A percentile compares a stretch with the other conserved stretches of the same genome.
Conservation (phyloP, 2,888 invertebrate genomes). For the Drosophila mimica region DNA sequence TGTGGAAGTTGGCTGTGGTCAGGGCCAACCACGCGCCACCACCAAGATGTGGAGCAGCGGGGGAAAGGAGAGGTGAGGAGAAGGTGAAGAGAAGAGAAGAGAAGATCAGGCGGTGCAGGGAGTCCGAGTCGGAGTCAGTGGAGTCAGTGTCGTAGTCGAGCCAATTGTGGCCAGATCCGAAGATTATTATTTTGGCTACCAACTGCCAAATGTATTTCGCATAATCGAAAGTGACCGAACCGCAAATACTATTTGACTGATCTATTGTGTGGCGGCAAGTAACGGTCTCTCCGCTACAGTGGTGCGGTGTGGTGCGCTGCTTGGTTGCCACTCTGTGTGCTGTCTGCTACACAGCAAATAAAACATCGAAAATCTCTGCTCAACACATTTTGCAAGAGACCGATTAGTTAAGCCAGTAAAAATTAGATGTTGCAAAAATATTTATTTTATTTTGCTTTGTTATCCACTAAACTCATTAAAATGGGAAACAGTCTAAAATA, state of each 20-base stretch:
- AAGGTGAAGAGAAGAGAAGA: neutral
- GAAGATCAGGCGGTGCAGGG: slow-evolving; percentile 4
- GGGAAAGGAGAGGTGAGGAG: neutral
- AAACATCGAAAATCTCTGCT: neutral
- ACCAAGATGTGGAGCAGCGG: neutral
- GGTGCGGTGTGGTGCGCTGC: neutral
- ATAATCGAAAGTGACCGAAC: slow-evolving; percentile 80
- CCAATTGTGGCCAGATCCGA: slow-evolving; percentile 62
- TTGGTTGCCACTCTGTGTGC: too few species aligned
- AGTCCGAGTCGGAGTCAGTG: slow-evolving; percentile 1
- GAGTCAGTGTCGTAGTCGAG: slow-evolving; percentile 10
- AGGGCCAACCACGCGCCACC: slow-evolving; percentile 70
- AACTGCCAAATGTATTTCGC: slow-evolving; percentile 76
- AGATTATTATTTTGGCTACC: slow-evolving; percentile 79
- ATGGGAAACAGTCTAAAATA: neutral
- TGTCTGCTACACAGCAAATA: neutral
- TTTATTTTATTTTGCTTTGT: neutral
- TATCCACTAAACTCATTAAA: neutral
- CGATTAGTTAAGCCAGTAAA: neutral
- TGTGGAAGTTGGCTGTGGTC: slow-evolving; percentile 81
- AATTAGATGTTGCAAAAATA: neutral
- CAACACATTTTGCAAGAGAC: neutral
- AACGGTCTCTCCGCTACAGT: slow-evolving; percentile 22
- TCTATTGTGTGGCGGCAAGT: slow-evolving; percentile 56
- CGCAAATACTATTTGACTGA: slow-evolving; percentile 72